Evolutionary conservation across 64 coral and sea anemone species (phyloP), one percentile per base, ranked within the genome.

Genomic region (Catalaphyllia jardinei): DNA sequence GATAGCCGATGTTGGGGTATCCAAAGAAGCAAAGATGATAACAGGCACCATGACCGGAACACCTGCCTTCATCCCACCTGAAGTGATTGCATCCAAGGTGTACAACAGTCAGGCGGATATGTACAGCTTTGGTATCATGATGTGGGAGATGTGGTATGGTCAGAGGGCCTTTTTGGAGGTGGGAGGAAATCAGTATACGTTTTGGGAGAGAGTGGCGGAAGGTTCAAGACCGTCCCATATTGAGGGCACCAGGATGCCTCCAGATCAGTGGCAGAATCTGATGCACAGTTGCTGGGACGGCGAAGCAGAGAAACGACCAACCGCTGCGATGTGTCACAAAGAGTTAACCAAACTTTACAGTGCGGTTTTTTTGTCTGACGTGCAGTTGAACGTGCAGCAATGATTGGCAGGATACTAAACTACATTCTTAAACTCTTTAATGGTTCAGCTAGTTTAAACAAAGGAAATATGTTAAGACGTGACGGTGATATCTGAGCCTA

Each of bases 121-220:
- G 3, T n/a, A 67, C 64, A 67, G 64, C 64, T 24, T 67, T 25
- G 64, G 64, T 10, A 67, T 67, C 4, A 67, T 67, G 64, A 22
- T 67, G 22, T 67, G 64, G 64, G 64, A 67, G 64, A 67, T 67
- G 64, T 67, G 64, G 64, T 67, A 67, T n/a, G 64, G 64, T 67
- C 20, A n/a, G 20, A 67, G 64, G 10, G 64, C 64, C 64, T n/a
- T 67, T 3, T 0, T n/a, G 1, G 64, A 25, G 4, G n/a, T 67
- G 8, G 20, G 8, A 55, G 52, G 52, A 55, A 9, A 55, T 67
- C 0, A 9, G 0, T 9, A 67, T 9, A 25, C 20, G 2, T 25
- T 67, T 10, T 25, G 9, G 3, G 19, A 67, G 6, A 8, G 0
- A 67, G 64, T 67, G 64, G 64, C 3, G 25, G 20, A 4, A 24